phyloP scores from a whole-genome alignment of 2,888 invertebrate species.

The Stenurella melanura region DNA sequence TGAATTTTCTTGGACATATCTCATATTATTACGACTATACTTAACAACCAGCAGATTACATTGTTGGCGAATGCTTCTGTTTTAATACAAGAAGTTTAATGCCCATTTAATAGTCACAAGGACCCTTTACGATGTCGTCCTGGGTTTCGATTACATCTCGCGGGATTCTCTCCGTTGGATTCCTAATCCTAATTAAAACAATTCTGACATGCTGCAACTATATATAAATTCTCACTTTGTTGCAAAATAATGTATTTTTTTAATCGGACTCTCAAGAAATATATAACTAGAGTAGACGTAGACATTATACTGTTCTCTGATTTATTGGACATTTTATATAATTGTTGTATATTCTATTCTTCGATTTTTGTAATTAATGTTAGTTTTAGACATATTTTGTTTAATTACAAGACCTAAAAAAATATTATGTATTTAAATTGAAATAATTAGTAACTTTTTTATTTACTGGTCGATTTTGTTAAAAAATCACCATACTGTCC shows the following conservation, averaged over 20 bases:
- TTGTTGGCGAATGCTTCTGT: background rate
- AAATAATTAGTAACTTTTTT: too few species aligned
- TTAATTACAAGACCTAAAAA: too few species aligned
- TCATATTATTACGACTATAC: background rate
- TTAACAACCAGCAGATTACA: background rate
- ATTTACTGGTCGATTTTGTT: too few species aligned
- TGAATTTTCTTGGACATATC: background rate
- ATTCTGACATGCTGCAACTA: conserved; percentile 14
- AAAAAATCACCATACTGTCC: too few species aligned
- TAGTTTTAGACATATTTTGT: too few species aligned
- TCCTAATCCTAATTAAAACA: conserved; percentile 35
- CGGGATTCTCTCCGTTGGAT: conserved; percentile 11
- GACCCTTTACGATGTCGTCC: conserved; percentile 43
- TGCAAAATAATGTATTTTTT: background rate
- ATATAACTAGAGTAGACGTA: too few species aligned
- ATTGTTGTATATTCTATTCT: too few species aligned
- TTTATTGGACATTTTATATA: too few species aligned
- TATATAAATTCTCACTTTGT: conserved; percentile 15
- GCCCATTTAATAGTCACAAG: conserved; percentile 35
- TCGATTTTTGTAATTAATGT: too few species aligned
- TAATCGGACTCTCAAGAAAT: too few species aligned
- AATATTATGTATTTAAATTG: too few species aligned
- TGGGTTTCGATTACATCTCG: conserved; percentile 35
- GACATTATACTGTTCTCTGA: too few species aligned
- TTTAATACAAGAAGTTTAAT: conserved; percentile 39